These are phyloP conservation scores for Eupsittula cactorum DNA, from an alignment of 2,113 vertebrate species.

Conservation along the genomic window DNA sequence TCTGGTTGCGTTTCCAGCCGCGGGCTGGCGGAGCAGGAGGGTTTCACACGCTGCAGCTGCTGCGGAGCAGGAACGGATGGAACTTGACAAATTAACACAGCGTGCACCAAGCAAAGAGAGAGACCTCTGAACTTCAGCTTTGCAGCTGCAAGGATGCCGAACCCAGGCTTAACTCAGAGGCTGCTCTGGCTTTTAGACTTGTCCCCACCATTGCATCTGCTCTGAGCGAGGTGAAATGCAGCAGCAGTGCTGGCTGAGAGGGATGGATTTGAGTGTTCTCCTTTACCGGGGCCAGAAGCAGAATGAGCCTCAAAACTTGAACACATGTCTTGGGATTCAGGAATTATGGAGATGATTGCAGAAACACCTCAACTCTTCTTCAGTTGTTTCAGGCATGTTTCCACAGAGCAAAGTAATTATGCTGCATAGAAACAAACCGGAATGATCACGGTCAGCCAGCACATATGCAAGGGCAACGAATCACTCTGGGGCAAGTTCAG, in stretches of 20 bases:
- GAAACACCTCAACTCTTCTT: neutral
- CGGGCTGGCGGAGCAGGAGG: neutral
- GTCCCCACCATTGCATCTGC: neutral
- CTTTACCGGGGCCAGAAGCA: neutral
- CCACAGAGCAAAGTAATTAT: neutral
- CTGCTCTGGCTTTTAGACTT: neutral
- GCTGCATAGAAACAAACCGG: neutral
- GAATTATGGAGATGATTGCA: neutral
- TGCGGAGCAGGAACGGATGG: neutral
- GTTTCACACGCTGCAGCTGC: neutral
- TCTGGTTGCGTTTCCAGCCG: conserved; percentile 16
- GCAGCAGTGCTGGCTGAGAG: neutral
- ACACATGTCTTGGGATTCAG: fast-evolving
- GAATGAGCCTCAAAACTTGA: neutral
- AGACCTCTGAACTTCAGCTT: neutral
- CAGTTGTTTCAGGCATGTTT: neutral
- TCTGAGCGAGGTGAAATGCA: fast-evolving
- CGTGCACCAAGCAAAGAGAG: neutral
- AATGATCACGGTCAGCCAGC: fast-evolving
- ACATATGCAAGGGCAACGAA: neutral
- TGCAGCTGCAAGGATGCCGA: neutral
- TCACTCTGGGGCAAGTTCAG: neutral
- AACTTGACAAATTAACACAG: conserved; percentile 22
- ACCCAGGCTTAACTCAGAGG: fast-evolving
- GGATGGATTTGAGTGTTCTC: neutral